phyloP scores from a whole-genome alignment of 1,140 invertebrate species.

The Schlechtendalia chinensis region DNA sequence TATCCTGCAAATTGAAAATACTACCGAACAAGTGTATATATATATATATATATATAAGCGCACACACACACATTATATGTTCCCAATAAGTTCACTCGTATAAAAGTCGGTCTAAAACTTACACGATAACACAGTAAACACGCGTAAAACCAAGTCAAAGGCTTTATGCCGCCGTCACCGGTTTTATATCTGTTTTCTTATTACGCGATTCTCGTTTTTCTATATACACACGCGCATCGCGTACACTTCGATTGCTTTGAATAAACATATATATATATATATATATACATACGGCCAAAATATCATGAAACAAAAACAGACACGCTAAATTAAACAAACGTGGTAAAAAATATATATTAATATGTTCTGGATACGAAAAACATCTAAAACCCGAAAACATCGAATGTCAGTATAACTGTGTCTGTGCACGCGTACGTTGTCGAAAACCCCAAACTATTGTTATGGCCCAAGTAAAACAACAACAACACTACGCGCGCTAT shows the following conservation, averaged over 20 bases:
- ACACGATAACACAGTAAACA: slow-evolving; percentile 4
- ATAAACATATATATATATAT: no score
- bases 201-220: neutral
- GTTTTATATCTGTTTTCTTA: neutral
- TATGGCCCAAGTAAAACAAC: no score
- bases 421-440: no score
- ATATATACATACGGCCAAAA: neutral
- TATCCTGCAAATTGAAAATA: slow-evolving; percentile 27
- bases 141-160: slow-evolving; percentile 1
- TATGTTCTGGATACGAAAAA: no score
- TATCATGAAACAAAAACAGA: neutral
- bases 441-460: no score
- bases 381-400: no score
- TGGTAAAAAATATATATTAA: no score
- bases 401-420: no score
- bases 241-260: neutral
- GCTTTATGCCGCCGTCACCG: neutral
- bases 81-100: neutral
- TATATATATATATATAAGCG: neutral
- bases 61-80: no score
- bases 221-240: neutral
- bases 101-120: neutral
- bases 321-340: neutral
- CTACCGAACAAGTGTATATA: neutral
- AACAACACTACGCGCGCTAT: no score